These are phyloP conservation scores for Ispidina lecontei DNA, from an alignment of 2,797 vertebrate species.

Conservation along the genomic window DNA sequence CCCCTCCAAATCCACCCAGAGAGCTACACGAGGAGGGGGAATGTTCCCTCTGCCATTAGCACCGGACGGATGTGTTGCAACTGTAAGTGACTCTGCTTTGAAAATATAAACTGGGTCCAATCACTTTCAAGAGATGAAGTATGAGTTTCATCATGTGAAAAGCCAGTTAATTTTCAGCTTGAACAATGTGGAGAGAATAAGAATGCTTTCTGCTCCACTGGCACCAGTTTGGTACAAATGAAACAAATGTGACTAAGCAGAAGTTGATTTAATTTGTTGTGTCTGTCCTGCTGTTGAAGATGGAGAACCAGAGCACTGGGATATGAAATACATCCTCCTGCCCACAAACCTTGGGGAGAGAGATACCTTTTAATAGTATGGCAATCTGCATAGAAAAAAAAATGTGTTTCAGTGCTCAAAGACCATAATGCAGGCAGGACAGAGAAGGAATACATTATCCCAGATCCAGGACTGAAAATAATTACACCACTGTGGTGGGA, in stretches of 20 bases:
- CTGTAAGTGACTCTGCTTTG: not conserved
- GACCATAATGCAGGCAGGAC: not conserved
- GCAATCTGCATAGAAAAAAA: not conserved
- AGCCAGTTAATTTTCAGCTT: not conserved
- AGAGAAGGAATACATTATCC: not conserved
- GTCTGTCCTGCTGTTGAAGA: not conserved
- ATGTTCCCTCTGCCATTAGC: not conserved
- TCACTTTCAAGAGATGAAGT: not conserved
- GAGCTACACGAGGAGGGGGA: not conserved
- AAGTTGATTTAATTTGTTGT: not conserved
- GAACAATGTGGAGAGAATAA: not conserved
- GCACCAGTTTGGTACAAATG: not conserved
- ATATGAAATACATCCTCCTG: not conserved
- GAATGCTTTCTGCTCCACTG: not conserved
- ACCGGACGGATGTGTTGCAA: not conserved
- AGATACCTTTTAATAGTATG: not conserved
- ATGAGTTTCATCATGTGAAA: not conserved
- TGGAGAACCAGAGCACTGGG: not conserved
- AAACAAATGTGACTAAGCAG: slow-evolving; percentile 11
- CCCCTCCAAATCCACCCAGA: not conserved
- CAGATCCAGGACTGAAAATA: not conserved
- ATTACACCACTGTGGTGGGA: not conserved
- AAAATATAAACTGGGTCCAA: not conserved
- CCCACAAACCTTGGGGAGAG: not conserved
- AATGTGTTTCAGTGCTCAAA: not conserved